Base-by-base conservation (phyloP, 2,113 vertebrate species). In the Serinus canaria region DNA sequence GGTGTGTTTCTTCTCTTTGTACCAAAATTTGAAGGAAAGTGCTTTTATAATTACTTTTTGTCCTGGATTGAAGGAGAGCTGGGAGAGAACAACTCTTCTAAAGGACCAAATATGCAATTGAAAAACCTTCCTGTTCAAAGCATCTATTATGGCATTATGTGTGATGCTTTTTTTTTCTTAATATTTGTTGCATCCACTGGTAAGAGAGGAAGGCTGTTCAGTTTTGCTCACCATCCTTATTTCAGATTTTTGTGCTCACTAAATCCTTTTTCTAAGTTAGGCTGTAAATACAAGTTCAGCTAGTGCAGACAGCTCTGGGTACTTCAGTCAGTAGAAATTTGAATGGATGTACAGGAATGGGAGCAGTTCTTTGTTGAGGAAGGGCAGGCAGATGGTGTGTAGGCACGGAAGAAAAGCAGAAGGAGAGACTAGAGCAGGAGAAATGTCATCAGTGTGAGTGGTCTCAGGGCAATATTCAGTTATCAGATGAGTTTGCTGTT, bases 401-500 rank as follows among this genome's bases (percentile, higher is more conserved):
- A 52, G 15, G 7, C 13, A 20, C 31, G 7, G 46, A 43, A 81
- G 24, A 58, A 62, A 56, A 49, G 16, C 41, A 60, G 55, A 73
- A 67, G 25, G 24, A 43, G 66, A 66, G 44, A 67, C 11, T 15
- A 53, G 37, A 41, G 31, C 10, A 46, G 37, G 47, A 78, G 12
- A 81, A 75, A 41, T 47, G 24, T 64, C 14, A 21, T 67, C 18
- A 10, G 0, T 56, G 12, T 4, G 1, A 7, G 15, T 59, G 7
- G 2, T 74, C 25, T 43, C 25, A 53, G 25, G 20, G 37, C 31
- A 76, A 21, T 11, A 35, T 30, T 79, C 35, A 46, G 7, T 78
- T 92, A 41, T 11, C 50, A 70, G 23, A 37, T 63, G 35, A 82
- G 8, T 67, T 72, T 73, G 27, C 37, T 59, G 5, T 30, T 21